Conservation (phyloP, 2,113 vertebrate genomes). For the Lepisosteus osseus region DNA sequence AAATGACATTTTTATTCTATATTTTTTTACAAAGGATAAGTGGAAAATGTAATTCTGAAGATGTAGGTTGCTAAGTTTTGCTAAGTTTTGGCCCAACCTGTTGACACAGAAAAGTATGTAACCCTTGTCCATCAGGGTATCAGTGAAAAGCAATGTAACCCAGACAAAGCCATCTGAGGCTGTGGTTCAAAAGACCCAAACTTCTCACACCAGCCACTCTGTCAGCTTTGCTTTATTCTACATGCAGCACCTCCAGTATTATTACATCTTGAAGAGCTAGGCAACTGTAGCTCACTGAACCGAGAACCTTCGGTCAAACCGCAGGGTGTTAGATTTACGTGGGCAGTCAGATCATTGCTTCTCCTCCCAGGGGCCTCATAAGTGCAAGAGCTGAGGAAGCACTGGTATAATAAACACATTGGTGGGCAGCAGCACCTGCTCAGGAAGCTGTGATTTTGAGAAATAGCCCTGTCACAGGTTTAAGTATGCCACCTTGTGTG, state of each 20-base stretch:
- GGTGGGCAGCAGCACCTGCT: background rate
- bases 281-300: background rate
- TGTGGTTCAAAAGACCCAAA: too few species aligned
- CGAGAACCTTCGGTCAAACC: background rate
- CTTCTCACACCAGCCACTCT: too few species aligned
- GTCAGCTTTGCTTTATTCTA: too few species aligned
- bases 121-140: too few species aligned
- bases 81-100: too few species aligned
- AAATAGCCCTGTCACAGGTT: constrained; percentile 4
- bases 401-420: background rate
- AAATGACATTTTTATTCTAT: too few species aligned
- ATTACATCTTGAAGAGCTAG: background rate
- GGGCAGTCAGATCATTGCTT: background rate
- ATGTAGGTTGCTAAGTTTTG: too few species aligned
- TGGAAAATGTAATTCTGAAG: too few species aligned
- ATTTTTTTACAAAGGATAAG: too few species aligned
- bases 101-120: too few species aligned
- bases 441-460: background rate
- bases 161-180: too few species aligned
- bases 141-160: too few species aligned
- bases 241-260: background rate
- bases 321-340: constrained; percentile 7
- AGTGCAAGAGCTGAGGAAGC: background rate
- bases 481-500: constrained; percentile 7
- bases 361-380: constrained; percentile 9